These are phyloP conservation scores for Aix galericulata DNA, from an alignment of 2,113 vertebrate species.

Conservation along the genomic window DNA sequence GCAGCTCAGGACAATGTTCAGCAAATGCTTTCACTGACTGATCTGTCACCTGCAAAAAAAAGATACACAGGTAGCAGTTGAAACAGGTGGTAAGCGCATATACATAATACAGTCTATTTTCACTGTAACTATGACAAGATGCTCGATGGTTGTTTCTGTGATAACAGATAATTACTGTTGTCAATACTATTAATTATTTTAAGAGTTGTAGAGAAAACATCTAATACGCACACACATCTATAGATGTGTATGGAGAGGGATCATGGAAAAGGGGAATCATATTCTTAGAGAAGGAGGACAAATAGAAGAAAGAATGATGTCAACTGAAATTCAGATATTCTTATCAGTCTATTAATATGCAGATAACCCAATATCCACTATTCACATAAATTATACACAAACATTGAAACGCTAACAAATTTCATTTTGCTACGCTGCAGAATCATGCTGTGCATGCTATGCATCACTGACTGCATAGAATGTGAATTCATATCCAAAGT, in stretches of 20 bases:
- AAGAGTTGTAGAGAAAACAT: neutral
- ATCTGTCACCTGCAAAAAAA: slow-evolving; percentile 88
- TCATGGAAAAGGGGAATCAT: neutral
- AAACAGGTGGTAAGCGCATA: neutral
- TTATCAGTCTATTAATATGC: neutral
- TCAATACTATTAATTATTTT: neutral
- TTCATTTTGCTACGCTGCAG: neutral
- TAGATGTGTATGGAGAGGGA: neutral
- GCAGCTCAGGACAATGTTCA: slow-evolving; percentile 93
- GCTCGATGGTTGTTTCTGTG: neutral
- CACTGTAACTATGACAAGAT: neutral
- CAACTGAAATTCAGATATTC: neutral
- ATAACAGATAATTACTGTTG: neutral
- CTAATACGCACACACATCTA: neutral
- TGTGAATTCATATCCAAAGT: neutral
- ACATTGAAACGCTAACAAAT: neutral
- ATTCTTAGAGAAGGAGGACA: neutral
- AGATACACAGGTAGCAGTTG: neutral
- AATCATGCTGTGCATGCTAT: neutral
- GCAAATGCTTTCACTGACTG: slow-evolving; percentile 93
- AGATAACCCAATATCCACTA: neutral
- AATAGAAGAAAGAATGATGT: neutral
- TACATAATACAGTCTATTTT: neutral
- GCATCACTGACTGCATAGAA: neutral
- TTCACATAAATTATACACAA: neutral